Evolutionary conservation across 2,113 vertebrate species (phyloP).

Genomic region (Lepisosteus osseus): DNA sequence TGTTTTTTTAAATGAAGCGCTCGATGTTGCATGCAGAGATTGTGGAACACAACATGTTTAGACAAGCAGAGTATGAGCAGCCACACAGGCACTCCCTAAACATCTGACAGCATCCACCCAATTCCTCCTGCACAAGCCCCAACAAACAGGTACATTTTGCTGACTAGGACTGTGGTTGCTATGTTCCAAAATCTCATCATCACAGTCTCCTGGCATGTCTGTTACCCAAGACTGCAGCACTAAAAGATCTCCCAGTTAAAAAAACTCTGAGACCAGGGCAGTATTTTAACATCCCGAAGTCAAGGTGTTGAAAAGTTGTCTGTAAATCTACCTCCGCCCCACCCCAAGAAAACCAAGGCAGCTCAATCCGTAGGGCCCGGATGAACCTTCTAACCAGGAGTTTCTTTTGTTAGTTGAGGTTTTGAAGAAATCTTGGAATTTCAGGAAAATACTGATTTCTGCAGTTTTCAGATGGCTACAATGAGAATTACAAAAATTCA

Average conservation of each 20-base stretch:
- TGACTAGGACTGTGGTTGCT: not conserved
- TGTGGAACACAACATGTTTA: slow-evolving; percentile 1
- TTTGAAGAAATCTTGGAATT: too few relatives aligned
- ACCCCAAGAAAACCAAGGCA: too few relatives aligned
- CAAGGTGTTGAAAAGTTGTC: not conserved
- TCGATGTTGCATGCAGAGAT: too few relatives aligned
- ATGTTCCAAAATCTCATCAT: not conserved
- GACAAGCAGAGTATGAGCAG: slow-evolving; percentile 1
- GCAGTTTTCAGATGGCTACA: too few relatives aligned
- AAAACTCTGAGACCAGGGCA: not conserved
- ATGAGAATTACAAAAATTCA: too few relatives aligned
- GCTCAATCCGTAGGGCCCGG: too few relatives aligned
- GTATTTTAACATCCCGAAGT: not conserved
- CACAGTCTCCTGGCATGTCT: not conserved
- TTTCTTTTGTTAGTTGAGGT: too few relatives aligned
- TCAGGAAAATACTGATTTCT: too few relatives aligned
- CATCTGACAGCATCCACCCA: slow-evolving; percentile 1
- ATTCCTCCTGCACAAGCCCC: slow-evolving; percentile 2
- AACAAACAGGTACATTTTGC: slow-evolving; percentile 22
- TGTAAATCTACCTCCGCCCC: too few relatives aligned
- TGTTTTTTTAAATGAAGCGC: too few relatives aligned
- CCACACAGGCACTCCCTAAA: slow-evolving; percentile 1
- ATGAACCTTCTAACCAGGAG: too few relatives aligned
- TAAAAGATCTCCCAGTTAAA: not conserved
- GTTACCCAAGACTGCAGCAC: not conserved